phyloP scores from a whole-genome alignment of 2,113 vertebrate genomes.

The Actenoides lindsayi region DNA sequence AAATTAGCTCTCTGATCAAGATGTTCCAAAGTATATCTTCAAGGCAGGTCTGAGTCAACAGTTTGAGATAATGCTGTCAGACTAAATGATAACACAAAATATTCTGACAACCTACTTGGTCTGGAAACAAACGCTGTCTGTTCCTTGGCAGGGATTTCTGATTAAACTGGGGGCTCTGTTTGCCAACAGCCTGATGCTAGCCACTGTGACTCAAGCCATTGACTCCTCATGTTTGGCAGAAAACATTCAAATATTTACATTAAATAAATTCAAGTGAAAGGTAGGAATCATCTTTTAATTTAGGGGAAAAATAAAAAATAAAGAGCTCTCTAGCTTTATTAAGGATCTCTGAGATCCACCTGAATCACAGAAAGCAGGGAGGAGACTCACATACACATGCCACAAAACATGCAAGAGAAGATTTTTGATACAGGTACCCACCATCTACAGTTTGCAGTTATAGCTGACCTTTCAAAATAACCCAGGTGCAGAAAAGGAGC shows the following conservation, averaged over 20 bases:
- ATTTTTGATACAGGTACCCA: not conserved
- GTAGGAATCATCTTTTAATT: not conserved
- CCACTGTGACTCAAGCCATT: not conserved
- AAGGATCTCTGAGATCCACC: not conserved
- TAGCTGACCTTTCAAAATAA: constrained; percentile 28
- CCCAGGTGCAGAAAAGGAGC: not conserved
- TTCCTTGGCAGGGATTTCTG: constrained; percentile 23
- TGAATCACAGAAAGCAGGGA: not conserved
- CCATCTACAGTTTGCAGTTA: not conserved
- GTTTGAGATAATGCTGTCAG: constrained; percentile 14
- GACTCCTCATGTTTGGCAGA: not conserved
- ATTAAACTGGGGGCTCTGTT: not conserved
- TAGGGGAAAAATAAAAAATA: not conserved
- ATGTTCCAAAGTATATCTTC: constrained; percentile 1
- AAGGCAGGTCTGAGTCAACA: constrained; percentile 18
- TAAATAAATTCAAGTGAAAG: not conserved
- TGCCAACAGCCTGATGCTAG: not conserved
- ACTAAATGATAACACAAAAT: not conserved
- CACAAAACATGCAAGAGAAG: not conserved
- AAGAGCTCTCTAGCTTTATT: not conserved
- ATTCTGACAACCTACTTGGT: not conserved
- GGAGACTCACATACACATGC: not conserved
- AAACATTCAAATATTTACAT: not conserved
- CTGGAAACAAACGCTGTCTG: not conserved
- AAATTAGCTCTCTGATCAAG: not conserved